Conservation (phyloP, 2,113 vertebrate species). For the Proteles cristata region DNA sequence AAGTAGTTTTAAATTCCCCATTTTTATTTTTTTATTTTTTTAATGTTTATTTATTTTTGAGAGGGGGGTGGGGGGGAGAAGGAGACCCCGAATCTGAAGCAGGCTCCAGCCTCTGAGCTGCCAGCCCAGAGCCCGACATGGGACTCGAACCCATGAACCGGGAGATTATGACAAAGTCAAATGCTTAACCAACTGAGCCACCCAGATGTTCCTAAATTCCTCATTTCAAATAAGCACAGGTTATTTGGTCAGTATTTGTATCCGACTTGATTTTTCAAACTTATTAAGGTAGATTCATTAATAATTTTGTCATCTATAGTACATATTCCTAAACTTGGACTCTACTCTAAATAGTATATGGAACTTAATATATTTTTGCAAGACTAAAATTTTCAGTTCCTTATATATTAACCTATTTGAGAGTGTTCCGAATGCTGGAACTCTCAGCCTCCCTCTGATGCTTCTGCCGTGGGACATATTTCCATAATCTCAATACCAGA, state of each 20-base stretch:
- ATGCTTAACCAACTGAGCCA: too few species aligned
- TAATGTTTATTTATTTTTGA: too few species aligned
- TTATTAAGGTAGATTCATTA: neutral
- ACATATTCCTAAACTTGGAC: neutral
- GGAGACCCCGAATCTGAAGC: too few species aligned
- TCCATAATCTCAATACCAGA: constrained; percentile 32
- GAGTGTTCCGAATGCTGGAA: accelerated
- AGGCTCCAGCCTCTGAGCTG: too few species aligned
- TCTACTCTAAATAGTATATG: neutral
- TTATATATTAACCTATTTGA: neutral
- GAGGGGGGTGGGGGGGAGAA: too few species aligned
- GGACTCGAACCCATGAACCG: too few species aligned
- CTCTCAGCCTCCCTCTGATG: neutral
- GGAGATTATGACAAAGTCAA: too few species aligned
- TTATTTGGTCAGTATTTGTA: neutral
- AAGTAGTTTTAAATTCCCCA: neutral
- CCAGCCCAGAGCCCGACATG: too few species aligned
- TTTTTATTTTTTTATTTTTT: too few species aligned
- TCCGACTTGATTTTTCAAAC: neutral
- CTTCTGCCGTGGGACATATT: neutral
- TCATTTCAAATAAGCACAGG: neutral
- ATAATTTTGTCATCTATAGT: constrained; percentile 28
- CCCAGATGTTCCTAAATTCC: too few species aligned
- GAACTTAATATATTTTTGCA: constrained; percentile 36
- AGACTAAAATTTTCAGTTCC: neutral